Conservation (phyloP, 2,113 vertebrate species). For the Catharus fuscescens region DNA sequence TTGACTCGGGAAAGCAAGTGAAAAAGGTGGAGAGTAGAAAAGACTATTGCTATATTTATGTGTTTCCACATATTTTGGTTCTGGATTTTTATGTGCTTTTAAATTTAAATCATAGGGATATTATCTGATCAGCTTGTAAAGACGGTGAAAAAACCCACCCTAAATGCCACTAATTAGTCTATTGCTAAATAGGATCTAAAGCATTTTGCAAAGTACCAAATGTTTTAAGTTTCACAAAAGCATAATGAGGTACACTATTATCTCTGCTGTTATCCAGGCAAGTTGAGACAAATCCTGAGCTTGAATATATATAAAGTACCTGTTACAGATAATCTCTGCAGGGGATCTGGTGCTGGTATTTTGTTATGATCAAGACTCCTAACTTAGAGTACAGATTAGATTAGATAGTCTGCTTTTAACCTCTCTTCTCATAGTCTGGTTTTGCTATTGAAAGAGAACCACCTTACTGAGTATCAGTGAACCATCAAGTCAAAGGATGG, state of each 20-base stretch:
- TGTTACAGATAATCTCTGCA: neutral
- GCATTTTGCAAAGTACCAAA: neutral
- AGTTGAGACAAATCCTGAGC: neutral
- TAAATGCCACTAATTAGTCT: neutral
- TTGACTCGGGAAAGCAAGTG: accelerated
- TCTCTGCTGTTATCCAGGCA: neutral
- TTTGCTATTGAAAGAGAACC: neutral
- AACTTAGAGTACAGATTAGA: neutral
- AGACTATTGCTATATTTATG: neutral
- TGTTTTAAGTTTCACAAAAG: neutral
- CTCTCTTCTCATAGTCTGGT: neutral
- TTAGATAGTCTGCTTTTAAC: neutral
- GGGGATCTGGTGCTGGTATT: neutral
- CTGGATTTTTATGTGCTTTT: neutral
- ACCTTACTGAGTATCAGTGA: neutral
- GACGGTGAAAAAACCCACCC: neutral
- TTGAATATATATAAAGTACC: neutral
- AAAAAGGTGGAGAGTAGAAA: neutral
- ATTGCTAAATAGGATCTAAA: neutral
- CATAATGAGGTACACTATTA: neutral
- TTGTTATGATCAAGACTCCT: neutral
- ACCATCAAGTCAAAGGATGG: neutral
- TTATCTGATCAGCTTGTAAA: neutral
- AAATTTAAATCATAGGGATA: neutral
- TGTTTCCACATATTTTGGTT: neutral